These are phyloP conservation scores for Berghia stephanieae DNA, from an alignment of 1,140 invertebrate genomes.

Conservation along the genomic window DNA sequence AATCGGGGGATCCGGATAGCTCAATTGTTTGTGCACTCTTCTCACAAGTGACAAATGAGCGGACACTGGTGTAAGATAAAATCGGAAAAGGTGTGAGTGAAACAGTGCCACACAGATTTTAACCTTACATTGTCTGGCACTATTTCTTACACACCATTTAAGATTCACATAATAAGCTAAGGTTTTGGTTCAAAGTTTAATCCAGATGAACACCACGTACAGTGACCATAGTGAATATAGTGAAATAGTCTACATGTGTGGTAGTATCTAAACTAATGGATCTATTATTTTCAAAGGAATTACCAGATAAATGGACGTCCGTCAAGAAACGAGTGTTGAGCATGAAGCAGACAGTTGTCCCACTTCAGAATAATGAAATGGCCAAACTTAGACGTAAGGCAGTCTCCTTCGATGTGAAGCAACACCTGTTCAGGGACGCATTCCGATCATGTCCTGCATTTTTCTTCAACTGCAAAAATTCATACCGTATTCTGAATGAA, in stretches of 20 bases:
- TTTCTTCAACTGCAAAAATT: slow-evolving; percentile 79
- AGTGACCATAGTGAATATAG: not conserved
- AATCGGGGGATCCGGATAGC: too few relatives aligned
- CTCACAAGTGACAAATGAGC: too few relatives aligned
- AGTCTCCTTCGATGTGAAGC: slow-evolving; percentile 83
- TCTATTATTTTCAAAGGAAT: slow-evolving; percentile 72
- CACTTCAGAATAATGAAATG: slow-evolving; percentile 93
- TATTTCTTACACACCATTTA: not conserved
- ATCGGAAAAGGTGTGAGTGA: too few relatives aligned
- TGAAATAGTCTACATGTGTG: not conserved
- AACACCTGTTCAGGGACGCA: slow-evolving; percentile 85
- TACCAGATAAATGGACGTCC: slow-evolving; percentile 94
- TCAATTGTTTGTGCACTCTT: too few relatives aligned
- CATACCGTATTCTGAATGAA: slow-evolving; percentile 82
- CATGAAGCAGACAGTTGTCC: slow-evolving; percentile 93
- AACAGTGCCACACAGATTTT: not conserved
- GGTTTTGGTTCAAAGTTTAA: too few relatives aligned
- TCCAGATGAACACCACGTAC: too few relatives aligned
- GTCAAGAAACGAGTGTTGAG: slow-evolving; percentile 91
- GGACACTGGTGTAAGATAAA: too few relatives aligned
- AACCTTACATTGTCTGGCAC: not conserved
- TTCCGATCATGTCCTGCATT: slow-evolving; percentile 75
- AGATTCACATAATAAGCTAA: not conserved
- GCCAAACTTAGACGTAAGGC: slow-evolving; percentile 86
- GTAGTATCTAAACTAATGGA: not conserved